Evolutionary conservation across 1,140 invertebrate genomes (phyloP).

Genomic region (Habropoda laboriosa): DNA sequence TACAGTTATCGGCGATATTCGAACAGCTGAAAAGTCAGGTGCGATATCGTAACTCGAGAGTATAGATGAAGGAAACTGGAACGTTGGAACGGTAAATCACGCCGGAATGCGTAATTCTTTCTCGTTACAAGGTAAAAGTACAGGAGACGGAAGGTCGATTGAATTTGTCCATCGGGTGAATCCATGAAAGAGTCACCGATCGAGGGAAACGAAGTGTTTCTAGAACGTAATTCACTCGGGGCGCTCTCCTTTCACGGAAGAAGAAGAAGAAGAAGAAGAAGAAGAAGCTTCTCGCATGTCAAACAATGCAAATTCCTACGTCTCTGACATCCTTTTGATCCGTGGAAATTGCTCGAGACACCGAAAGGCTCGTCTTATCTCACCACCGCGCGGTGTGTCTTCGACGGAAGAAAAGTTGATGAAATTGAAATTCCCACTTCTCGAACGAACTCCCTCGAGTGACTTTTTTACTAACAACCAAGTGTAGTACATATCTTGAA

Average conservation of each 20-base stretch:
- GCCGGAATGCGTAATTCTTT: conserved; percentile 33
- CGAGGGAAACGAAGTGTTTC: conserved; percentile 7
- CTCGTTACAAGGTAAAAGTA: conserved; percentile 2
- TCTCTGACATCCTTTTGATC: conserved; percentile 2
- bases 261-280: no score
- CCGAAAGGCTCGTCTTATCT: neutral
- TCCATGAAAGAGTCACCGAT: conserved; percentile 38
- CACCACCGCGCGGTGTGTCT: neutral
- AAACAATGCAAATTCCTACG: conserved; percentile 25
- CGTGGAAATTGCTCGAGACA: conserved; percentile 13
- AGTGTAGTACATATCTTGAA: no score
- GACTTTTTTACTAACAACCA: neutral
- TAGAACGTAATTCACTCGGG: conserved; percentile 29
- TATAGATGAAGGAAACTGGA: conserved; percentile 57
- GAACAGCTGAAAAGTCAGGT: conserved; percentile 11
- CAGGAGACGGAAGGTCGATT: conserved; percentile 9
- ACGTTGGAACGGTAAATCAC: conserved; percentile 57
- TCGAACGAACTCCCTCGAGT: neutral
- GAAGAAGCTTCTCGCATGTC: neutral
- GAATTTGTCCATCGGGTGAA: conserved; percentile 26
- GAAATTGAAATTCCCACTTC: neutral
- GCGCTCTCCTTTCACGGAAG: conserved; percentile 6
- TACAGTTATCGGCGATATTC: conserved; percentile 55
- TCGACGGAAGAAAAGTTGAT: neutral
- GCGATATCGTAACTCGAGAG: conserved; percentile 50